Evolutionary conservation across 2,113 vertebrate species (phyloP).

Genomic region (human): GRCh38 chr13:91497501-91498000

Average conservation of each 20-base stretch:
- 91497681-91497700: neutral
- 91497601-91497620: neutral
- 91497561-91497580: neutral
- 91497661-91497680: neutral
- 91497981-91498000: neutral
- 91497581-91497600: neutral
- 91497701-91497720: neutral
- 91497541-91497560: neutral
- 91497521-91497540: constrained; percentile 36
- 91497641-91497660: neutral
- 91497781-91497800: neutral
- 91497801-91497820: no score
- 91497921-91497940: no score
- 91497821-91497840: no score
- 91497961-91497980: neutral
- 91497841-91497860: no score
- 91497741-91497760: neutral
- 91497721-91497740: neutral
- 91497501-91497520: neutral
- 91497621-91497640: neutral
- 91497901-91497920: no score
- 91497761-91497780: neutral
- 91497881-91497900: no score
- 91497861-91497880: no score
- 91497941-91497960: neutral